Percentiles rank a stretch among this genome's conserved stretches.
These are phyloP conservation scores for Pomacea maculata DNA, from an alignment of 1,140 invertebrate genomes.

Conservation along the genomic window DNA sequence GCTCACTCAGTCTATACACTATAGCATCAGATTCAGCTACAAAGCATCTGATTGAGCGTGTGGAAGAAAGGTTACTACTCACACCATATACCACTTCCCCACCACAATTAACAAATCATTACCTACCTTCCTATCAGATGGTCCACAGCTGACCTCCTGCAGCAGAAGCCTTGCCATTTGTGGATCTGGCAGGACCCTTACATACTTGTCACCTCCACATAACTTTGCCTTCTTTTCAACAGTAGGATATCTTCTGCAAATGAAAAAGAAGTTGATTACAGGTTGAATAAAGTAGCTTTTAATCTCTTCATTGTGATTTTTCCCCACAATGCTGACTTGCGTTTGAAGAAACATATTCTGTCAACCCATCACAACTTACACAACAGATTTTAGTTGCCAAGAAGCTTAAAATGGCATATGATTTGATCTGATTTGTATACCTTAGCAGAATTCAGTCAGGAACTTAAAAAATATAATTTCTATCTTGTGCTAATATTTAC, in stretches of 20 bases:
- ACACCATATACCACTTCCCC: too few species aligned
- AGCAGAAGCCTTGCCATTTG: constrained; percentile 39
- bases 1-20: too few species aligned
- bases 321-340: neutral
- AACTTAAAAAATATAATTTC: too few species aligned
- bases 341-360: neutral
- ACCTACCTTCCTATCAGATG: constrained; percentile 33
- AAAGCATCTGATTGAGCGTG: too few species aligned
- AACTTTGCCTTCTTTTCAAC: constrained; percentile 43
- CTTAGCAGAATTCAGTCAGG: too few species aligned
- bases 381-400: neutral
- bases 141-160: constrained; percentile 39
- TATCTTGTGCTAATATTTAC: too few species aligned
- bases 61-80: too few species aligned
- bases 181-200: constrained; percentile 30
- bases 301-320: neutral
- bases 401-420: too few species aligned
- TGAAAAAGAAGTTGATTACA: neutral
- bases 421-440: too few species aligned
- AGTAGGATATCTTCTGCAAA: constrained; percentile 40
- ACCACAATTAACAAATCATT: too few species aligned
- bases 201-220: constrained; percentile 36
- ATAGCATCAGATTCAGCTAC: too few species aligned
- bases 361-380: neutral
- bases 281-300: neutral